Evolutionary conservation across 2,888 invertebrate species (phyloP).

Genomic region (Halictus quadricinctus): DNA sequence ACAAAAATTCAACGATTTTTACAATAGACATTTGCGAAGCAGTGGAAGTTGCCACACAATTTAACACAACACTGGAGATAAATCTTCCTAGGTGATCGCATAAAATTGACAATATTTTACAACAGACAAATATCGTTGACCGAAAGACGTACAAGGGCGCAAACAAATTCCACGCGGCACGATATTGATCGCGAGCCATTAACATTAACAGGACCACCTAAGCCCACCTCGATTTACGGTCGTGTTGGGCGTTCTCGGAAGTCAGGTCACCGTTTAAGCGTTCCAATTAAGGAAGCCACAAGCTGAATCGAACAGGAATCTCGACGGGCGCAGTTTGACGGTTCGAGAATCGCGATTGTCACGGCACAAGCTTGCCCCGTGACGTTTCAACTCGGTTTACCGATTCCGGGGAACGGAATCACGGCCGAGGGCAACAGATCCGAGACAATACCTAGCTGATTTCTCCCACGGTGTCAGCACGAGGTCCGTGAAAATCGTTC

Average conservation of each 20-base stretch:
- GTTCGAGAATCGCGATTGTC: conserved; percentile 60
- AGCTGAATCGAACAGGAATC: conserved; percentile 28
- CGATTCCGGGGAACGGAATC: conserved; percentile 57
- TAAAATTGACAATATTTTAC: background rate
- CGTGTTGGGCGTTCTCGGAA: conserved; percentile 57
- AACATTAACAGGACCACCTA: conserved; percentile 32
- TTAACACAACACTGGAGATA: background rate
- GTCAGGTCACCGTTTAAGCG: conserved; percentile 43
- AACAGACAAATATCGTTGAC: background rate
- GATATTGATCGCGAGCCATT: conserved; percentile 42
- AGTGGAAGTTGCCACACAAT: background rate
- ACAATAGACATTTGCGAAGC: background rate
- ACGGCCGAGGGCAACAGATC: conserved; percentile 49
- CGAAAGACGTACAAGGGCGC: background rate
- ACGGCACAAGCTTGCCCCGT: conserved; percentile 59
- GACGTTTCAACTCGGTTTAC: conserved; percentile 53
- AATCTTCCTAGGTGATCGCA: background rate
- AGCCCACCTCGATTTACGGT: conserved; percentile 36
- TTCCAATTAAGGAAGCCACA: conserved; percentile 60
- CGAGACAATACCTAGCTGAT: conserved; percentile 58
- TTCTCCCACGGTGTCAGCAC: conserved; percentile 77
- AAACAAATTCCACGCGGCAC: conserved; percentile 29
- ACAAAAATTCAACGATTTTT: background rate
- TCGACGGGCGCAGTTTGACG: conserved; percentile 15
- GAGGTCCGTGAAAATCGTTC: conserved; percentile 75